Base-by-base conservation (phyloP, 2,888 invertebrate genomes). In the Celastrina argiolus region DNA sequence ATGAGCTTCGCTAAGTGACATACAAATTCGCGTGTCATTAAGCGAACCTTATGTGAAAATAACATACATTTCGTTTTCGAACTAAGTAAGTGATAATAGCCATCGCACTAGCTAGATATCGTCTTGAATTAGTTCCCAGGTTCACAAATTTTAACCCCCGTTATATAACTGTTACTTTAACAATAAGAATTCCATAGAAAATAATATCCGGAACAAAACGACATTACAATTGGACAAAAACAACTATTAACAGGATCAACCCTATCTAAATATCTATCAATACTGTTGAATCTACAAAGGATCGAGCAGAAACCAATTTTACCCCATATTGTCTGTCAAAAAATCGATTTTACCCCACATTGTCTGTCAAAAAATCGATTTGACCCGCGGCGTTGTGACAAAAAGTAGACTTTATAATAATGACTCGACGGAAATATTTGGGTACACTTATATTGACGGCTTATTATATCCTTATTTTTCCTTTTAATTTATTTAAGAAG, bases 271-370 rank as follows among this genome's bases (percentile, higher is more conserved):
- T 76, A 76, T 61, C 39, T 61, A 80, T 79, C 79, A 80, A 80
- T 82, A 80, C 80, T 81, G 78, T 71, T 76, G 77, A 77, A 75
- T 77, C 78, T 78, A 87, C 84, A 87, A 84, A 83, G 79, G 79
- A 61, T 61, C 39, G 61, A 61, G 39, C 18, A 61, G 65, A 56
- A 87, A 84, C 85, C 88, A 88, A 90, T 90, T 89, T 87, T 82
- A 86, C 80, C 81, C 78, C 73, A 79, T 81, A 88, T 87, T 89
- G 89, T 89, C 85, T 87, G 85, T 85, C 85, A 83, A 86, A 85
- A 87, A 85, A 87, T 83, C 85, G 84, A 90, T 89, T 89, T 85
- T 84, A 78, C 80, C 79, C 82, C 22, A 51, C 82, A 83, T 82
- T 79, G 78, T 80, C 80, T 81, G 81, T 81, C 76, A 76, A 36